phyloP scores from a whole-genome alignment of 2,888 invertebrate species.

The Myopa tessellatipennis region DNA sequence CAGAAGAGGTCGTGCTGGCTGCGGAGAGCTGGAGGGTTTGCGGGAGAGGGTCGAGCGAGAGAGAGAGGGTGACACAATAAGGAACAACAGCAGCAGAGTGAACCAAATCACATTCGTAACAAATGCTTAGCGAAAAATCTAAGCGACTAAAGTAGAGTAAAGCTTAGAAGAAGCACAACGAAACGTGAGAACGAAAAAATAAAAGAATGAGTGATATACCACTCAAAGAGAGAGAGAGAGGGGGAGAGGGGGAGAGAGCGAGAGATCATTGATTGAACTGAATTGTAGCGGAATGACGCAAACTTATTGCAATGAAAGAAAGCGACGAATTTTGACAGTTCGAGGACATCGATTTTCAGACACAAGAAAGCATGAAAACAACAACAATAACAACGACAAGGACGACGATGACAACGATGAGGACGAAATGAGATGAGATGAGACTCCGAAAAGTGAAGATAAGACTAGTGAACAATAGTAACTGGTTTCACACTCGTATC shows the following conservation, averaged over 20 bases:
- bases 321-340: constrained; percentile 10
- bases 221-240: background rate
- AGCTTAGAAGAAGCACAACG: background rate
- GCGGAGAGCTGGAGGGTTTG: background rate
- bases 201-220: background rate
- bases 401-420: too few species aligned
- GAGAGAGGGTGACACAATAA: background rate
- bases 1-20: background rate
- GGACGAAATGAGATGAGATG: too few species aligned
- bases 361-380: too few species aligned
- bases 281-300: background rate
- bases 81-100: background rate
- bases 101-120: constrained; percentile 1
- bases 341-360: constrained; percentile 16
- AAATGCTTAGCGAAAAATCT: background rate
- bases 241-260: too few species aligned
- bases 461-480: too few species aligned
- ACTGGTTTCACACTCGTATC: too few species aligned
- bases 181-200: background rate
- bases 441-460: too few species aligned
- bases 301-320: constrained; percentile 6
- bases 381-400: too few species aligned
- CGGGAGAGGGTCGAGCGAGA: background rate
- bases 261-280: too few species aligned
- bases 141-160: background rate